Evolutionary conservation across 2,888 invertebrate species (phyloP).

Genomic region (Heliothis peltigera): DNA sequence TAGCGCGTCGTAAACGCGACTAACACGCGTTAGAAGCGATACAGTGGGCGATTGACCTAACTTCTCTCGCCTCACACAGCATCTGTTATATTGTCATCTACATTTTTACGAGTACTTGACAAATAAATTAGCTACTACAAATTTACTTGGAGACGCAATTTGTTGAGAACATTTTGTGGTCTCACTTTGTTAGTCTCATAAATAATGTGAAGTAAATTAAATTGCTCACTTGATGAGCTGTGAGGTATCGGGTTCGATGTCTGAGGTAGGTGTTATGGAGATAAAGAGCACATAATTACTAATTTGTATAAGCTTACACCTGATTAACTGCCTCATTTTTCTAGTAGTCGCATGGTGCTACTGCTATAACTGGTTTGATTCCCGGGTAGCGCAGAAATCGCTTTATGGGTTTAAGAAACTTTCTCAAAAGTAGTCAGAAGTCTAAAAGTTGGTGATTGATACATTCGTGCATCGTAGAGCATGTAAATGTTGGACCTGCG

Average conservation of each 20-base stretch:
- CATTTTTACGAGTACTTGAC: slow-evolving; percentile 1
- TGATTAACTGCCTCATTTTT: background rate
- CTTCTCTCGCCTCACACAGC: too few species aligned
- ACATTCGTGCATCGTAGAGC: too few species aligned
- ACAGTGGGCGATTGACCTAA: too few species aligned
- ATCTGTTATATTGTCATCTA: background rate
- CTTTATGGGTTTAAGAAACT: too few species aligned
- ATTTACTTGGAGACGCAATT: background rate
- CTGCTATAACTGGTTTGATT: too few species aligned
- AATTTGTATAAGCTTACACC: background rate
- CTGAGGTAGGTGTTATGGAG: background rate
- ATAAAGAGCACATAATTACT: background rate
- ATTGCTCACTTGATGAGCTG: background rate
- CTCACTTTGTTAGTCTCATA: background rate
- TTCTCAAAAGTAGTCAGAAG: too few species aligned
- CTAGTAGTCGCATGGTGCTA: too few species aligned
- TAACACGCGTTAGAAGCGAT: too few species aligned
- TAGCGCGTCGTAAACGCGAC: too few species aligned
- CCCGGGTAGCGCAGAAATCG: too few species aligned
- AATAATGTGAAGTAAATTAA: background rate
- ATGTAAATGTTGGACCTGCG: too few species aligned
- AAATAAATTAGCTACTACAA: slow-evolving; percentile 8
- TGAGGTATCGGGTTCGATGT: slow-evolving; percentile 1
- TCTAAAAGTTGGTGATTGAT: too few species aligned
- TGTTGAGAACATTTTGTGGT: background rate